These are phyloP conservation scores for Lucilia sericata DNA, from an alignment of 1,140 invertebrate species.

Conservation along the genomic window DNA sequence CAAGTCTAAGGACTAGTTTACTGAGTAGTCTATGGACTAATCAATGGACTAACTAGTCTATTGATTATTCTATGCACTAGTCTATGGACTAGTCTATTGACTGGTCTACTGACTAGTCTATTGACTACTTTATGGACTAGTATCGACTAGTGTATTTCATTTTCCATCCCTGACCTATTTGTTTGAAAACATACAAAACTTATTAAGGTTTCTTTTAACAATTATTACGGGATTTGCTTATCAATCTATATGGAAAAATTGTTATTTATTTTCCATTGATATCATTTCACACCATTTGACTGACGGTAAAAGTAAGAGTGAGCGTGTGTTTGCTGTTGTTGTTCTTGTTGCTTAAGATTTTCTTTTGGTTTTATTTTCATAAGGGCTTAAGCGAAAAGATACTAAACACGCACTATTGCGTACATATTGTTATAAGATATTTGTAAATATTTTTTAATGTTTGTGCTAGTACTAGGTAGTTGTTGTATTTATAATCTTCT, in stretches of 20 bases:
- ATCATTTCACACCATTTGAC: conserved; percentile 6
- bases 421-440: not conserved
- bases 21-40: no score
- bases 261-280: not conserved
- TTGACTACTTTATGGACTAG: no score
- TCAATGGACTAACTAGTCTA: no score
- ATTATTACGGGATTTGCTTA: conserved; percentile 21
- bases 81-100: no score
- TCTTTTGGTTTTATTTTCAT: conserved; percentile 19
- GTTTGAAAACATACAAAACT: no score
- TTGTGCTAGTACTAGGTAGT: not conserved
- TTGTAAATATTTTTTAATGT: not conserved
- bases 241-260: conserved; percentile 18
- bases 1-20: no score
- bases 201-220: conserved; percentile 5
- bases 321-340: not conserved
- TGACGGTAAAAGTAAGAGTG: conserved; percentile 32
- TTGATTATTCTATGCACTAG: no score
- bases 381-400: conserved; percentile 1
- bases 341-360: not conserved
- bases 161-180: no score
- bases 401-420: not conserved
- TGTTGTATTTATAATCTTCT: not conserved
- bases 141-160: no score
- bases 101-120: no score